These are phyloP conservation scores for Falco novaeseelandiae DNA, from an alignment of 2,797 vertebrate genomes.

Conservation along the genomic window DNA sequence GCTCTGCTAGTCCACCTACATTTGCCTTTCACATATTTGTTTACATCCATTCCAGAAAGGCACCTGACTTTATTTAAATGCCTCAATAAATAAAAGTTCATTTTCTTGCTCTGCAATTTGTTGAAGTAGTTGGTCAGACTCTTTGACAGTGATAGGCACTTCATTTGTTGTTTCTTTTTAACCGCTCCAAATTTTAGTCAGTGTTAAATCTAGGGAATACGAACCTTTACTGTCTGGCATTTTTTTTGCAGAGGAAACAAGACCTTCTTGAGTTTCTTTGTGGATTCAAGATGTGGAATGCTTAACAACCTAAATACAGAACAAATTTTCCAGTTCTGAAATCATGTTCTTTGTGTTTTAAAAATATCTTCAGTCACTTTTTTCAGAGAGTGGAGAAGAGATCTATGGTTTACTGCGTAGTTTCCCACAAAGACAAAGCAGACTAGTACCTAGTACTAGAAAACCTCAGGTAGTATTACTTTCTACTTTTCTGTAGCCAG, in stretches of 20 bases:
- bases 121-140: not conserved
- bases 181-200: not conserved
- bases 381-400: not conserved
- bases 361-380: not conserved
- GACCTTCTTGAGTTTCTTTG: not conserved
- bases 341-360: not conserved
- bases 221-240: not conserved
- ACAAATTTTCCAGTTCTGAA: not conserved
- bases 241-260: not conserved
- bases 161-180: not conserved
- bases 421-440: not conserved
- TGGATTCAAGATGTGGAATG: not conserved
- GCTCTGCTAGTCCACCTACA: not conserved
- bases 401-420: not conserved
- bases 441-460: not conserved
- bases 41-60: not conserved
- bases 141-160: not conserved
- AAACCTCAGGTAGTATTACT: not conserved
- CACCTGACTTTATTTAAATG: not conserved
- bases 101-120: not conserved
- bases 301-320: not conserved
- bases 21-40: not conserved
- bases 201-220: not conserved
- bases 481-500: not conserved
- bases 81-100: not conserved